Conservation (phyloP, 1,140 invertebrate species). For the Papilio polyxenes region DNA sequence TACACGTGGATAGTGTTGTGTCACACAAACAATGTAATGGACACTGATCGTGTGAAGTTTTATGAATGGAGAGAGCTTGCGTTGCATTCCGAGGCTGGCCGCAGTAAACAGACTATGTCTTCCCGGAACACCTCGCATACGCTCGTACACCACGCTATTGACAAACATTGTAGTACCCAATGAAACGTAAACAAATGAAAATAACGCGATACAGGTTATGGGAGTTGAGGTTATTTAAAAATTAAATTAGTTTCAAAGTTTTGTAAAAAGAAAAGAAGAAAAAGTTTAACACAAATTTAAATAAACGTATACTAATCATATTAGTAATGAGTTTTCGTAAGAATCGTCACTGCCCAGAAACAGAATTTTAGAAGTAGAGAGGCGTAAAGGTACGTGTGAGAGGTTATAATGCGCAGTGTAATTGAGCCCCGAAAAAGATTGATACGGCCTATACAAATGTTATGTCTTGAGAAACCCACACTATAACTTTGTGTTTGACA, state of each 20-base stretch:
- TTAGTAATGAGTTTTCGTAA: no score
- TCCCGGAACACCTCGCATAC: slow-evolving; percentile 53
- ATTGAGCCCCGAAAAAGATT: no score
- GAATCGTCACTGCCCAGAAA: no score
- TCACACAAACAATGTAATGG: slow-evolving; percentile 18
- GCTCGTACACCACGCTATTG: slow-evolving; percentile 40
- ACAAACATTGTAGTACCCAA: slow-evolving; percentile 5
- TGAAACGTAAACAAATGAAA: not conserved
- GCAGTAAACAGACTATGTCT: slow-evolving; percentile 58
- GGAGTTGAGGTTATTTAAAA: not conserved
- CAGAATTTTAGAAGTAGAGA: no score
- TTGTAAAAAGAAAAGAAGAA: no score
- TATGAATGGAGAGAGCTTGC: slow-evolving; percentile 64
- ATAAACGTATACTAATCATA: no score
- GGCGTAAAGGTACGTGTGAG: no score
- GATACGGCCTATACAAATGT: not conserved
- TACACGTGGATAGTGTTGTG: slow-evolving; percentile 23
- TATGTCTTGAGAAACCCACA: not conserved
- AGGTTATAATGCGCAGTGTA: no score
- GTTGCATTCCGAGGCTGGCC: slow-evolving; percentile 52
- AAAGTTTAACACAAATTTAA: no score
- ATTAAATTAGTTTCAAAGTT: no score
- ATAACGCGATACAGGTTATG: not conserved
- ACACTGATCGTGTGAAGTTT: slow-evolving; percentile 49
- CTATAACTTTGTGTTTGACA: slow-evolving; percentile 53